phyloP scores from a whole-genome alignment of 2,888 invertebrate genomes.

The Leucoptera coffeella region DNA sequence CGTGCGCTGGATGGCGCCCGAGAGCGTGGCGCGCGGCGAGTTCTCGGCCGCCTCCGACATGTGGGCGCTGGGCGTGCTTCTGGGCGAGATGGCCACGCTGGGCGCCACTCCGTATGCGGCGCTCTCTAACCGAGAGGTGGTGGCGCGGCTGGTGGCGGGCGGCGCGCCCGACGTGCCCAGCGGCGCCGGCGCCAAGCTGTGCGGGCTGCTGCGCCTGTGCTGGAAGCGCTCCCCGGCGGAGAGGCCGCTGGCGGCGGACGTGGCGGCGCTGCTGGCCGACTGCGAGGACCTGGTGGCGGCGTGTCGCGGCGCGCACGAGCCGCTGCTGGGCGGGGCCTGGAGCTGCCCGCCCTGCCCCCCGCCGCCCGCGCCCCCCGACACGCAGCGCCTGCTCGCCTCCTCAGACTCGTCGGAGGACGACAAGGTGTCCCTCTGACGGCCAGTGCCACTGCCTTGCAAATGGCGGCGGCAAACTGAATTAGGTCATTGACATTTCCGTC shows the following conservation, averaged over 20 bases:
- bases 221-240: constrained; percentile 66
- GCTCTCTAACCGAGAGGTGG: constrained; percentile 76
- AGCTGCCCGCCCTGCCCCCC: neutral
- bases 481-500: too few species aligned
- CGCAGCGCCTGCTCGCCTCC: neutral
- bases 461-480: too few species aligned
- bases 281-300: constrained; percentile 72
- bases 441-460: too few species aligned
- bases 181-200: constrained; percentile 68
- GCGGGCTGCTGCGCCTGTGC: constrained; percentile 70
- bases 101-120: constrained; percentile 89
- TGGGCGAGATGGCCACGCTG: constrained; percentile 86
- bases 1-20: constrained; percentile 92
- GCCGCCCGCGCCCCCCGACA: neutral
- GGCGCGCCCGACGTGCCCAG: constrained; percentile 63
- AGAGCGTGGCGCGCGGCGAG: constrained; percentile 73
- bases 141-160: constrained; percentile 73
- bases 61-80: constrained; percentile 83
- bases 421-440: too few species aligned
- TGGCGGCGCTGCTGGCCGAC: constrained; percentile 74
- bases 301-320: constrained; percentile 56
- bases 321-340: constrained; percentile 2
- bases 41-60: constrained; percentile 85
- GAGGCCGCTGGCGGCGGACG: constrained; percentile 71
- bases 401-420: too few species aligned